These are phyloP conservation scores for Ips typographus DNA, from an alignment of 1,140 invertebrate genomes.

Conservation along the genomic window DNA sequence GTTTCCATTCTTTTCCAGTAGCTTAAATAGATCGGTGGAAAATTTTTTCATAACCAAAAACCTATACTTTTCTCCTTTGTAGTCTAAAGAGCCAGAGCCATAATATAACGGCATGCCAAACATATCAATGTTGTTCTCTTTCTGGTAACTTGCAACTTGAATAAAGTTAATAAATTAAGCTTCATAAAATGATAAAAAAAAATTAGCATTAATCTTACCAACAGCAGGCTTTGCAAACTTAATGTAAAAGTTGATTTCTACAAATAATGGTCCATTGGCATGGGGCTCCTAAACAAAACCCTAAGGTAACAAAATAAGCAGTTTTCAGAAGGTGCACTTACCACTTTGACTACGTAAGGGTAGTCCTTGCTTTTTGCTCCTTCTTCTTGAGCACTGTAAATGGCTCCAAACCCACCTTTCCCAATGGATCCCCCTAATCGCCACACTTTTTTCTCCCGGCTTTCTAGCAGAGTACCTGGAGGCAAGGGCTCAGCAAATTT, in stretches of 20 bases:
- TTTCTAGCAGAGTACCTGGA: conserved; percentile 72
- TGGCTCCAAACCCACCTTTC: conserved; percentile 91
- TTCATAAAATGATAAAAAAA: conserved; percentile 12
- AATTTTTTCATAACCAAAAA: conserved; percentile 92
- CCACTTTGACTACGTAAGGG: conserved; percentile 78
- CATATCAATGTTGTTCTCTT: conserved; percentile 67
- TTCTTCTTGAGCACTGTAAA: conserved; percentile 74
- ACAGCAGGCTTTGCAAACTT: conserved; percentile 79
- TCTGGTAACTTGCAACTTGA: conserved; percentile 77
- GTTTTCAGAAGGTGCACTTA: conserved; percentile 47
- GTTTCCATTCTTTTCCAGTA: conserved; percentile 71
- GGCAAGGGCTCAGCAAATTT: conserved; percentile 75
- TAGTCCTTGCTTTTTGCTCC: conserved; percentile 58
- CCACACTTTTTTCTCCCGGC: conserved; percentile 80
- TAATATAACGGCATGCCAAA: conserved; percentile 87
- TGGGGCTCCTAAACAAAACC: conserved; percentile 75
- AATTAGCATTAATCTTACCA: conserved; percentile 18
- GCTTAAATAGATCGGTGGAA: conserved; percentile 84
- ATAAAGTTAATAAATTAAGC: conserved; percentile 31
- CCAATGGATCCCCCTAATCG: conserved; percentile 83
- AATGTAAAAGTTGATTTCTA: conserved; percentile 94
- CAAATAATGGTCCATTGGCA: conserved; percentile 90
- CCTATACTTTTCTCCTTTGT: conserved; percentile 75
- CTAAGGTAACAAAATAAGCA: conserved; percentile 14
- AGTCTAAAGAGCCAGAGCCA: conserved; percentile 79